Evolutionary conservation across 2,113 vertebrate genomes (phyloP), one percentile per base, ranked within the genome.

Genomic region (Panurus biarmicus): DNA sequence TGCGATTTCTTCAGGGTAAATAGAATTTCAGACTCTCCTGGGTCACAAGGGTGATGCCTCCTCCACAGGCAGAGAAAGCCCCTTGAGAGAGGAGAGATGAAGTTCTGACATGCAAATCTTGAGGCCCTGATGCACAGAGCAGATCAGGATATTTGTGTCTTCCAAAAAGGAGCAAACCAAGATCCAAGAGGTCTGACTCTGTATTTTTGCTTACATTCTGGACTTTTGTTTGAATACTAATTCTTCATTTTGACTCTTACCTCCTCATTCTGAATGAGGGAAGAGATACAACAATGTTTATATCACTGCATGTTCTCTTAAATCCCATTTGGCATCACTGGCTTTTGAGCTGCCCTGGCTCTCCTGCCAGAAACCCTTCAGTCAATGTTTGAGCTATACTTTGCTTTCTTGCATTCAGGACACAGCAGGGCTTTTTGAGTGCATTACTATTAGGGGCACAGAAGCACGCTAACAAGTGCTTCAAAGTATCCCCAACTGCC

Each of bases 1-100:
- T 78, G 72, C 89, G 56, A 86, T 95, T 93, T 93, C 95, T 96
- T 90, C 76, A 77, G 94, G 86, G 91, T 94, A 96, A 96, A 94
- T 65, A 95, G 93, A 94, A 96, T 90, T 94, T 93, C 89, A 94
- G 76, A 64, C 48, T 94, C 91, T 95, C 70, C 45, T 87, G 91
- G 69, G 94, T 95, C 84, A 87, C 86, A 92, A 69, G 64, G 80
- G 84, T 0, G 2, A 93, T 85, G 84, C n/a, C 73, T 94, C 61
- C 91, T 92, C 86, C 69, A 81, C 0, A 0, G 53, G 83, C 61
- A 95, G n/a, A 89, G 69, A 84, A 85, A 66, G 35, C 6, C 86
- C 83, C 73, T 81, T 81, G 86, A 57, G 94, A 96, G 42, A 81
- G 40, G 81, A 92, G 57, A 84, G 69, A 81, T 75, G 48, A 93